A percentile compares a stretch with the other conserved stretches of the same genome.
Evolutionary conservation across 2,113 vertebrate species (phyloP).

Genomic region (Lota lota): DNA sequence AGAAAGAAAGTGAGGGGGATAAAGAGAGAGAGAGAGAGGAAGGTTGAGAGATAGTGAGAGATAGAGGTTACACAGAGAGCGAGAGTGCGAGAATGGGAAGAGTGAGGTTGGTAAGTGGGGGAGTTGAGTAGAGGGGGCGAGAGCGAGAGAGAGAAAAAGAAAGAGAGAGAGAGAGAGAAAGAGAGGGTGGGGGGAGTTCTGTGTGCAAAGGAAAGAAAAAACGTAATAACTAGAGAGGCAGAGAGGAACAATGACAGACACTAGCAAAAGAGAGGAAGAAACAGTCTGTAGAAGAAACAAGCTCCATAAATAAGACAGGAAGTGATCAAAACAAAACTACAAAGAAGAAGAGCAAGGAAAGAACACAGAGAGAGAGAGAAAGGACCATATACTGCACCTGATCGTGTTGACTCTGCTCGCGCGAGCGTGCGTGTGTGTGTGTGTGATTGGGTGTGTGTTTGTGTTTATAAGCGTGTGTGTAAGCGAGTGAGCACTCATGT

Average conservation of each 20-base stretch:
- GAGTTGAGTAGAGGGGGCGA: constrained; percentile 3
- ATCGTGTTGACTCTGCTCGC: too few relatives aligned
- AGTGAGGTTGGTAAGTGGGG: constrained; percentile 17
- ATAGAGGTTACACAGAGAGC: constrained; percentile 52
- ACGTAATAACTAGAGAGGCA: constrained; percentile 68
- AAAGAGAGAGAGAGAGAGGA: too few relatives aligned
- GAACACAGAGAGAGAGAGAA: neutral
- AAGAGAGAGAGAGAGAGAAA: constrained; percentile 22
- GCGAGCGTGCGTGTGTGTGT: neutral
- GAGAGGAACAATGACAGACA: constrained; percentile 49
- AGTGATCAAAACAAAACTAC: neutral
- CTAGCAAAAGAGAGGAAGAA: constrained; percentile 50
- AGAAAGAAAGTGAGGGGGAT: too few relatives aligned
- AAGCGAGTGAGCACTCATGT: constrained; percentile 74
- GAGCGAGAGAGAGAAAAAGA: constrained; percentile 27
- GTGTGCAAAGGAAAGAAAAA: constrained; percentile 42
- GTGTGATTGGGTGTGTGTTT: constrained; percentile 20
- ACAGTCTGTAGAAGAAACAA: constrained; percentile 18
- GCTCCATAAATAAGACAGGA: neutral
- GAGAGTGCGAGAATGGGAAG: constrained; percentile 24
- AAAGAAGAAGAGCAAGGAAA: constrained; percentile 10
- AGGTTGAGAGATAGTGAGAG: constrained; percentile 60
- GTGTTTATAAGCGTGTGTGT: too few relatives aligned
- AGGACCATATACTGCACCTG: neutral
- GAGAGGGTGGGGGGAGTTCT: constrained; percentile 45